Base-by-base conservation (phyloP, 2,797 vertebrate genomes). In the Chaenodraco wilsoni region DNA sequence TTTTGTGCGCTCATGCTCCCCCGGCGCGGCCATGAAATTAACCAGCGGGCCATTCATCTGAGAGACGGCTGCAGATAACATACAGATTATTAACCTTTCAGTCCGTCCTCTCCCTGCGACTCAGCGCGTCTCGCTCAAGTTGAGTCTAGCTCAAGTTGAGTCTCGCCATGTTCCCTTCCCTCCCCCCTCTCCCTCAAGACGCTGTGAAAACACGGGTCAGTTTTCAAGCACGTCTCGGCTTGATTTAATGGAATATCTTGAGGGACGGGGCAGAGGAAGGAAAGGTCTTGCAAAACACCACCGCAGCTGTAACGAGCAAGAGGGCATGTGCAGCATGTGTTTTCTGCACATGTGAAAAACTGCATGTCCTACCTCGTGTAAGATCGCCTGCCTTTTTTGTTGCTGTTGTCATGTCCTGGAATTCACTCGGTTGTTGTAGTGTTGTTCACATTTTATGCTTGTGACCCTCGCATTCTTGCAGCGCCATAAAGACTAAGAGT, bases 261-360 rank as follows among this genome's bases (percentile, higher is more conserved):
- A 33, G 72, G 67, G 74, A 82, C 67, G 70, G 44, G 33, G 17
- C 37, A 57, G 68, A 78, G 75, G 82, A 78, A 76, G 80, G 66
- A 83, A 82, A 82, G 83, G 78, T 82, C 81, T 87, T 81, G 68
- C 81, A 84, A 84, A 85, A 89, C 75, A 68, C 51, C 65, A 49
- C 84, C 52, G 64, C 71, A 13, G 49, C 19, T 16, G 27, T n/a
- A 37, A 15, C 65, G 33, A 16, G 33, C 8, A 15, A 23, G 23
- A 37, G 44, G 9, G 21, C 31, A 12, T 67, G 33, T 8, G 44
- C 9, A 61, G 43, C 23, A 15, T 64, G 9, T 63, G 6, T n/a
- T 57, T 17, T 64, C 21, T 48, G 62, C 66, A 78, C 65, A 64
- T 59, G 76, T 71, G 65, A 77, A 82, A 75, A 71, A 57, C 48